Evolutionary conservation across 2,888 invertebrate species (phyloP).

Genomic region (Parapristionchus giblindavisi): DNA sequence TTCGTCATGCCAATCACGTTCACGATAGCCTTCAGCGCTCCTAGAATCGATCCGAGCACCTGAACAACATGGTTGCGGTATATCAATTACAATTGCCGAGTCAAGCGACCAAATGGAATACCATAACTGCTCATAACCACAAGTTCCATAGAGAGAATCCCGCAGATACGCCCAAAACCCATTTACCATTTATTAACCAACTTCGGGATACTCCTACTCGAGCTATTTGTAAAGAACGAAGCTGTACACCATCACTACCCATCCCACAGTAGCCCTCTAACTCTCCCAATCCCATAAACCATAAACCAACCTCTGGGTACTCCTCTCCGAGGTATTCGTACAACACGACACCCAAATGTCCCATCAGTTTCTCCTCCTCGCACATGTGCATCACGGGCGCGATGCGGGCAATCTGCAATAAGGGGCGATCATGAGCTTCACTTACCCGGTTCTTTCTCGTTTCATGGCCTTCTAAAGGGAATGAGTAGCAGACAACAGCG

Average conservation of each 20-base stretch:
- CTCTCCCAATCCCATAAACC: background rate
- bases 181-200: background rate
- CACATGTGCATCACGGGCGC: slow-evolving; percentile 99
- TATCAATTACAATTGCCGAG: slow-evolving; percentile 7
- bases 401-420: slow-evolving; percentile 83
- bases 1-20: slow-evolving; percentile 99
- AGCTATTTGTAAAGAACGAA: background rate
- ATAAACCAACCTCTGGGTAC: slow-evolving; percentile 78
- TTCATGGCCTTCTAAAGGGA: too few species aligned
- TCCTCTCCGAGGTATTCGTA: slow-evolving; percentile 99
- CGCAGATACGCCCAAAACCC: background rate
- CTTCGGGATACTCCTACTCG: background rate
- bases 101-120: background rate
- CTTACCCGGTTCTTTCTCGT: too few species aligned
- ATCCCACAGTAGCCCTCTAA: background rate
- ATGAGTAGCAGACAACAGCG: too few species aligned
- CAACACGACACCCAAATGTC: slow-evolving; percentile 96
- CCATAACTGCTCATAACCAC: background rate
- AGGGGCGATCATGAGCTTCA: too few species aligned
- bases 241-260: background rate
- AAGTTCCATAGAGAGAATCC: background rate
- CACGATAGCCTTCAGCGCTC: slow-evolving; percentile 97
- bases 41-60: slow-evolving; percentile 95
- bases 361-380: slow-evolving; percentile 99
- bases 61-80: too few species aligned